Evolutionary conservation across 2,888 invertebrate species (phyloP), one percentile per base, ranked within the genome.

Genomic region (Smittia sp.): DNA sequence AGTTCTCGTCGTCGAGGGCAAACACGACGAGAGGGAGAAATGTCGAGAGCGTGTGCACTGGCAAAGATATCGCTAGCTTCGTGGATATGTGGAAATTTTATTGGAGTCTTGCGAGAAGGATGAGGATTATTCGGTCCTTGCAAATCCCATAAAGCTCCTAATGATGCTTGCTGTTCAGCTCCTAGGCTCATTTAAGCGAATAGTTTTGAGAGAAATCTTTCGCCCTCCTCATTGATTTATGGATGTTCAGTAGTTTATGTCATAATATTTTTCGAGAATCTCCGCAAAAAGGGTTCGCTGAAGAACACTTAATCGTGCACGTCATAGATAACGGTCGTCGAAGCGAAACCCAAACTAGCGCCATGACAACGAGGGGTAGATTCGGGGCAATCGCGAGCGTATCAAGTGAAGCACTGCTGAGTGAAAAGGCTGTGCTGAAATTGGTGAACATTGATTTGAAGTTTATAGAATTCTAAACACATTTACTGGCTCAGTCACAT

Each of bases 201-300:
- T 32, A 58, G 58, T 20, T 58, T 18, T 58, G 20, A 58, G n/a
- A n/a, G n/a, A 46, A 46, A 46, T 46, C 15, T 46, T 46, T 46
- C 46, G 22, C 58, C 22, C 22, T 22, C 58, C 58, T 7, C 58
- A 22, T 58, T 58, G 58, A 58, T 58, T 58, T 58, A 58, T 58
- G 58, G 58, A 18, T 58, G 58, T 58, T 58, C 11, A 3, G 6
- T 18, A 58, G 58, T 58, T 58, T 58, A 58, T 58, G 58, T 58
- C 58, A 58, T 58, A 58, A 58, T 58, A 22, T 22, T 58, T 58
- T 58, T 58, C 58, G 58, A 58, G 22, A 58, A 58, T 58, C 58
- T 58, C 58, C 58, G 11, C 58, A 58, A 58, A 58, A 58, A 58
- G 58, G 58, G 58, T 58, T 58, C 18, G 22, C 58, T 18, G 20